phyloP scores from a whole-genome alignment of 1,140 invertebrate genomes.

The Tetranychus cinnabarinus region DNA sequence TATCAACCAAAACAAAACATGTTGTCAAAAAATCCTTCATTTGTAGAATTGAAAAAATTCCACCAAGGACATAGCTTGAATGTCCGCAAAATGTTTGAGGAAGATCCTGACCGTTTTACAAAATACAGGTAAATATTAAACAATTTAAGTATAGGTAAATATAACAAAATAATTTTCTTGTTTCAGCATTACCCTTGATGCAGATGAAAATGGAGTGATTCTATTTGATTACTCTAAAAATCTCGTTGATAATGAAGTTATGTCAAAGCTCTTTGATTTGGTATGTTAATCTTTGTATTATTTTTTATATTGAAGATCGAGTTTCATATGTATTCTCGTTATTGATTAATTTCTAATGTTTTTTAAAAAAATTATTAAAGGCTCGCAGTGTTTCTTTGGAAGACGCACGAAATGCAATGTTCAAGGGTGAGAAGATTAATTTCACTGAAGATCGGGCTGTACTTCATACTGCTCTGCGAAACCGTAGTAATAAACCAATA shows the following conservation, averaged over 20 bases:
- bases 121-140: slow-evolving; percentile 37
- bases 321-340: too few species aligned
- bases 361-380: slow-evolving; percentile 19
- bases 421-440: slow-evolving; percentile 81
- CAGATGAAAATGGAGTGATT: slow-evolving; percentile 61
- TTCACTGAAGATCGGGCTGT: slow-evolving; percentile 92
- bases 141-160: too few species aligned
- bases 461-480: slow-evolving; percentile 77
- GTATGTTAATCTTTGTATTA: slow-evolving; percentile 22
- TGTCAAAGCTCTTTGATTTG: slow-evolving; percentile 50
- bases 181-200: slow-evolving; percentile 42
- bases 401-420: slow-evolving; percentile 72
- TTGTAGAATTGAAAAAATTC: neutral
- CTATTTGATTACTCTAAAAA: slow-evolving; percentile 93
- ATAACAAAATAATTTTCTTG: slow-evolving; percentile 4
- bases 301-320: too few species aligned
- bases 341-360: too few species aligned
- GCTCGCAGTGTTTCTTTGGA: slow-evolving; percentile 60
- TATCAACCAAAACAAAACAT: too few species aligned
- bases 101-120: slow-evolving; percentile 46
- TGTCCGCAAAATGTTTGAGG: slow-evolving; percentile 46
- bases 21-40: neutral
- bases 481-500: slow-evolving; percentile 51
- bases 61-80: slow-evolving; percentile 43
- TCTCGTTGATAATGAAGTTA: slow-evolving; percentile 49